Base-by-base conservation (phyloP, 2,888 invertebrate species). In the Harmothoe impar region DNA sequence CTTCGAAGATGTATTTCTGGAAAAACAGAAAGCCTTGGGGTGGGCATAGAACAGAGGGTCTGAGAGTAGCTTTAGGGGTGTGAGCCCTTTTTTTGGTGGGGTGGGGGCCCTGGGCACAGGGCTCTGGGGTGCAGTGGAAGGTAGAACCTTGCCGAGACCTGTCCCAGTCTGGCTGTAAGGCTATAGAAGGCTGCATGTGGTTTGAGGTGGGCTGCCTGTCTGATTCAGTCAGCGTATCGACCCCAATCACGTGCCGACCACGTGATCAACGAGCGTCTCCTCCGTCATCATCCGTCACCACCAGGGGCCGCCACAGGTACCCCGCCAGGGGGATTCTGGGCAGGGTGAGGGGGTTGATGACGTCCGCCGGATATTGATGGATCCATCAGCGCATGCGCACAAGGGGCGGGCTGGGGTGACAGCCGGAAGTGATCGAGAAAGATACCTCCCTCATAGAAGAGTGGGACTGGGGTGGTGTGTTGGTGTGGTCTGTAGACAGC, bases 241-340 rank as follows among this genome's bases (percentile, higher is more conserved):
- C 81, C 81, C 81, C 81, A 81, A 81, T 81, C 81, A 81, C 81
- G 81, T 81, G 81, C 35, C 33, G 35, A 43, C 81, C 81, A 81
- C 81, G 81, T 81, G 81, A 81, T 81, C 81, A 81, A 81, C 43
- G 81, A 81, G 35, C 81, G 43, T 33, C 81, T 81, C 81, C 23
- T 81, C 81, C 81, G 81, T 81, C 81, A 81, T 81, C 81, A 81
- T 81, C 81, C 81, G 81, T 81, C 81, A 81, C 81, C 81, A 81
- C 81, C 81, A 81, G 81, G 33, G 81, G 17, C 81, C 81, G 81
- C 81, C n/a, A 17, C 81, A 81, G 81, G 81, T 81, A 81, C 15
- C 7, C 81, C 81, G 33, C 33, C 35, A 81, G 43, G 81, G 72
- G 81, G 81, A 81, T 81, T 81, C 23, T 33, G 81, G 35, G 81